Percentiles rank a stretch among this genome's conserved stretches.
phyloP scores from a whole-genome alignment of 2,888 invertebrate genomes.

The Rutpela maculata region DNA sequence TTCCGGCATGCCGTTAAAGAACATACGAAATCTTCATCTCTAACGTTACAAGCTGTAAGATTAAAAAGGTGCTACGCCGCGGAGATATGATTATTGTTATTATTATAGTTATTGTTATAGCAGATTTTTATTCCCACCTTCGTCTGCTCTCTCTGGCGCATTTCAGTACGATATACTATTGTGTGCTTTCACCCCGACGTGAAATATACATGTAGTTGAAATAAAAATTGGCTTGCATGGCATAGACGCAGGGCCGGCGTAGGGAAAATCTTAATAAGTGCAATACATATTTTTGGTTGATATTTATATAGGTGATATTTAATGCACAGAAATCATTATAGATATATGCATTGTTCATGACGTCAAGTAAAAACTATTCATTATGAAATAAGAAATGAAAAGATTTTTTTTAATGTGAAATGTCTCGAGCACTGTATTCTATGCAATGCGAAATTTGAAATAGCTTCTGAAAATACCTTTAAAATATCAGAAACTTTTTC shows the following conservation, averaged over 20 bases:
- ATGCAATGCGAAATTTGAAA: too few relatives aligned
- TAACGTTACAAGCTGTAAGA: constrained; percentile 25
- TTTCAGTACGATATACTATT: constrained; percentile 44
- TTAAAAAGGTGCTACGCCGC: constrained; percentile 36
- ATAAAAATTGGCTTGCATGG: constrained; percentile 51
- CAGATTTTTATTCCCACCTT: constrained; percentile 48
- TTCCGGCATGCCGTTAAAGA: background rate
- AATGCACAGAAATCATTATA: too few relatives aligned
- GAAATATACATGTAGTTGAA: constrained; percentile 51
- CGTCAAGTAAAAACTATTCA: too few relatives aligned
- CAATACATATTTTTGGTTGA: too few relatives aligned
- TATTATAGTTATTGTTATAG: constrained; percentile 52
- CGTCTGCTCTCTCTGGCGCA: constrained; percentile 38
- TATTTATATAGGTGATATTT: too few relatives aligned
- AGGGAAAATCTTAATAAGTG: too few relatives aligned
- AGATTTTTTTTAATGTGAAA: too few relatives aligned
- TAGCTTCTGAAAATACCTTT: too few relatives aligned
- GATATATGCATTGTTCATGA: too few relatives aligned
- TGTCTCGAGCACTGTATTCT: too few relatives aligned
- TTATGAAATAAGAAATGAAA: too few relatives aligned
- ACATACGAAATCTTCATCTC: constrained; percentile 27
- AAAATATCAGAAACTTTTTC: too few relatives aligned
- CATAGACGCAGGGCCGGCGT: background rate
- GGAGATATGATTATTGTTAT: constrained; percentile 55
- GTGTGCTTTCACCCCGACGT: constrained; percentile 44